Base-by-base conservation (phyloP, 2,888 invertebrate genomes). In the Eurois occulta region DNA sequence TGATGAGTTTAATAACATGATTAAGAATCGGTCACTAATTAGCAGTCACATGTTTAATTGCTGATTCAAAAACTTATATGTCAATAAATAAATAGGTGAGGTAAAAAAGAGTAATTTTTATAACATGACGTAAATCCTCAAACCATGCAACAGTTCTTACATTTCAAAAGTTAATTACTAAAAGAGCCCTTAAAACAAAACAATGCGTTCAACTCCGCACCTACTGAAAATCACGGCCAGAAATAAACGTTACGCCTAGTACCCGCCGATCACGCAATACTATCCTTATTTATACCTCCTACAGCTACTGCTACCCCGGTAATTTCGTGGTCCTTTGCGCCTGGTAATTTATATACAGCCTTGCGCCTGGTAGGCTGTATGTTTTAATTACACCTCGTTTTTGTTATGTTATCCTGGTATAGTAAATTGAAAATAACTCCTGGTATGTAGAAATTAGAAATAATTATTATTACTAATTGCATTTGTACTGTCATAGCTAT, bases 281-380 rank as follows among this genome's bases (percentile, higher is more conserved):
- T 83, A 84, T 85, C 80, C 79, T 76, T 82, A 80, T 86, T 87
- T 84, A 85, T 81, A 89, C 82, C 80, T 84, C 71, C 70, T 85
- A 75, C 38, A 72, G 75, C 68, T 87, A 64, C 43, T 89, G 74
- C 81, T 81, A 76, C 69, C 81, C 83, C 86, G 68, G 86, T 89
- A 77, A 78, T 86, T 85, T 78, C 80, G 81, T 74, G 74, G 70
- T 75, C 73, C 77, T 81, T 81, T 82, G 78, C 89, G 83, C 88
- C 88, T 89, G 80, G 89, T 89, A 83, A 79, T 84, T 78, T 76
- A 77, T 72, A 68, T 65, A 81, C 35, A 66, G 52, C 60, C 75
- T 77, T 76, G 43, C 84, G 62, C 81, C 84, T 72, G 55, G 80
- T 88, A 81, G 43, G 60, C 70, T 75, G 38, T 62, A 35, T 69